Conservation (phyloP, 2,888 invertebrate genomes). For the Rotaria socialis region DNA sequence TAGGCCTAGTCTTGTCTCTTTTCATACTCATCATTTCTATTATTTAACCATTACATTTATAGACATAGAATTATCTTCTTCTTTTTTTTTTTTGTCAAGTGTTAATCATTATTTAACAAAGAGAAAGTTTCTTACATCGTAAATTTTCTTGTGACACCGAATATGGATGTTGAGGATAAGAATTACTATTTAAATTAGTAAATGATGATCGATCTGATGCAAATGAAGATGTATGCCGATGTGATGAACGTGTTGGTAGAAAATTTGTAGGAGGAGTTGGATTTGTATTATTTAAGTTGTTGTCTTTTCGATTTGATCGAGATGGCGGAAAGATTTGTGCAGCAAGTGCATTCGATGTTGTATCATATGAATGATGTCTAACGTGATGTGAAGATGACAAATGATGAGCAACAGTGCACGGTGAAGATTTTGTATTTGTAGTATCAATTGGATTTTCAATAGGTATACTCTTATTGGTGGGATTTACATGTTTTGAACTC, state of each 20-base stretch:
- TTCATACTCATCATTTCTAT: not conserved
- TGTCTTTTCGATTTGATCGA: constrained; percentile 26
- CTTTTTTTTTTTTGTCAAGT: no score
- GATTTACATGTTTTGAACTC: not conserved
- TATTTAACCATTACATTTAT: no score
- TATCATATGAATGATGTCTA: constrained; percentile 25
- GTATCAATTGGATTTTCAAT: not conserved
- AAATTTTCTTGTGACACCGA: constrained; percentile 34
- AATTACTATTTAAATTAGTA: constrained; percentile 13
- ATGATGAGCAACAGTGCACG: not conserved
- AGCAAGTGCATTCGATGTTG: constrained; percentile 35
- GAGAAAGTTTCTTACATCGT: not conserved
- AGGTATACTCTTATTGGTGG: not conserved
- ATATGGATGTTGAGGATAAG: constrained; percentile 14
- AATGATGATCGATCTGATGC: not conserved
- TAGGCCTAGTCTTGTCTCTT: not conserved
- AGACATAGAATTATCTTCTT: no score
- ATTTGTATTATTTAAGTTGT: not conserved
- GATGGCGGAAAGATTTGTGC: not conserved
- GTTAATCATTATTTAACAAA: no score
- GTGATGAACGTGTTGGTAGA: not conserved
- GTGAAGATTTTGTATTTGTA: not conserved
- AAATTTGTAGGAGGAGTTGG: not conserved
- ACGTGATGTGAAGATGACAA: constrained; percentile 11
- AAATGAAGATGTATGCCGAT: constrained; percentile 27